Evolutionary conservation across 2,888 invertebrate genomes (phyloP).

Genomic region (Leptinotarsa tumamoca): DNA sequence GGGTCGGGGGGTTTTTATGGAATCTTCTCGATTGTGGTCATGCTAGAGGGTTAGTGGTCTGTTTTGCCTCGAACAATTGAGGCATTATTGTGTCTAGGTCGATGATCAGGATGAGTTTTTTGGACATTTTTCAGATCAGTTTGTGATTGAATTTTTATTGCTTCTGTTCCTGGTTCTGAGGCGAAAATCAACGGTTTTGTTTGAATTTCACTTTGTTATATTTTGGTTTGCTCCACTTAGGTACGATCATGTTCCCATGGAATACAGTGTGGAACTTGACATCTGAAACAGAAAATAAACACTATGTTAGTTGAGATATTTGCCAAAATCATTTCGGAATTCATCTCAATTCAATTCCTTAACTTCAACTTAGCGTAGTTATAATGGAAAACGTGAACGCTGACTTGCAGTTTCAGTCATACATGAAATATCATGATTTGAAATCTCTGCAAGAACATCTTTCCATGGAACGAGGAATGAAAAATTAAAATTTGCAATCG

Average conservation of each 20-base stretch:
- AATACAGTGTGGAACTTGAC: conserved; percentile 42
- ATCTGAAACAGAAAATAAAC: conserved; percentile 54
- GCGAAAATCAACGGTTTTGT: conserved; percentile 47
- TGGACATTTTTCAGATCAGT: conserved; percentile 60
- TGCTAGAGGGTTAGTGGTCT: conserved; percentile 37
- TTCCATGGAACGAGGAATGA: too few species aligned
- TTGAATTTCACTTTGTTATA: conserved; percentile 65
- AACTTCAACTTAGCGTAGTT: too few species aligned
- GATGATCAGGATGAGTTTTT: conserved; percentile 63
- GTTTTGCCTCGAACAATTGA: conserved; percentile 12
- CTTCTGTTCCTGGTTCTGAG: conserved; percentile 55
- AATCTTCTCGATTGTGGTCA: conserved; percentile 46
- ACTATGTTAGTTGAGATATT: too few species aligned
- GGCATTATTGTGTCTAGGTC: conserved; percentile 62
- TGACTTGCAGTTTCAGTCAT: too few species aligned
- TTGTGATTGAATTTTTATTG: conserved; percentile 52
- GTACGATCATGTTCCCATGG: conserved; percentile 60
- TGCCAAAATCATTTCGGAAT: too few species aligned
- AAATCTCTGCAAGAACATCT: too few species aligned
- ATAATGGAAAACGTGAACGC: too few species aligned
- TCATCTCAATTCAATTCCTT: too few species aligned
- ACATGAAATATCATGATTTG: too few species aligned
- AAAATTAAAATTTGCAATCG: too few species aligned
- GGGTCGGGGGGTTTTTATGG: conserved; percentile 46
- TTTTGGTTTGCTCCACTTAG: conserved; percentile 60